phyloP scores from a whole-genome alignment of 2,797 vertebrate species.

The Esox lucius region DNA sequence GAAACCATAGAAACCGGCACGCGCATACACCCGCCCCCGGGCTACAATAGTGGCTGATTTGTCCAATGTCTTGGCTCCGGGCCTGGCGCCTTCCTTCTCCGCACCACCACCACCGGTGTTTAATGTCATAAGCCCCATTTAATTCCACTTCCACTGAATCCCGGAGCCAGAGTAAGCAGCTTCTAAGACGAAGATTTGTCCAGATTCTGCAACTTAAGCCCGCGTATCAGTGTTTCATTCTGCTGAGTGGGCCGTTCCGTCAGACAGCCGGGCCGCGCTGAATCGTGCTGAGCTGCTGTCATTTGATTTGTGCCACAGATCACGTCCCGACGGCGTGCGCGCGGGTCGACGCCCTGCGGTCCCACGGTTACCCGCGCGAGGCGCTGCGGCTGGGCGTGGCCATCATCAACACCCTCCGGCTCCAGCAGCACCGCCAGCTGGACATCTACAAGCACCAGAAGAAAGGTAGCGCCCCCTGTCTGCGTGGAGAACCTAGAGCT shows the following conservation, averaged over 20 bases:
- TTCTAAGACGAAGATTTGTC: conserved; percentile 66
- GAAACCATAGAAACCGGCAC: conserved; percentile 4
- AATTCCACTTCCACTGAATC: conserved; percentile 65
- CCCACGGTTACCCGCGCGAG: conserved; percentile 96
- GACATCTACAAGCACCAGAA: conserved; percentile 99
- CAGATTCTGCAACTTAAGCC: conserved; percentile 71
- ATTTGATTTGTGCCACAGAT: conserved; percentile 71
- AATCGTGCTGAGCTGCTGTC: conserved; percentile 12
- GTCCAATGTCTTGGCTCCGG: too few relatives aligned
- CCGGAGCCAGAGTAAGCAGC: conserved; percentile 66
- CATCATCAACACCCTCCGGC: conserved; percentile 95
- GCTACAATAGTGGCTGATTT: not conserved
- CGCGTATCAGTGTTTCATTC: conserved; percentile 40
- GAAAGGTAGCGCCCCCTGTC: conserved; percentile 82
- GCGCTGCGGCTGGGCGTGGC: conserved; percentile 93
- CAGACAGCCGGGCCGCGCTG: not conserved
- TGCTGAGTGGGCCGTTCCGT: not conserved
- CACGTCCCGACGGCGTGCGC: conserved; percentile 97
- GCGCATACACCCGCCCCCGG: not conserved
- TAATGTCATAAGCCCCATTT: conserved; percentile 22
- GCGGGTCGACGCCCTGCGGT: conserved; percentile 93
- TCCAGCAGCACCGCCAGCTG: conserved; percentile 94
- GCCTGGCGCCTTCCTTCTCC: not conserved
- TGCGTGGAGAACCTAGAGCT: not conserved
- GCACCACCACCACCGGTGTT: not conserved